Percentiles rank a stretch among this genome's conserved stretches.
These are phyloP conservation scores for Eubasilissa regina DNA, from an alignment of 1,140 invertebrate species.

Conservation along the genomic window DNA sequence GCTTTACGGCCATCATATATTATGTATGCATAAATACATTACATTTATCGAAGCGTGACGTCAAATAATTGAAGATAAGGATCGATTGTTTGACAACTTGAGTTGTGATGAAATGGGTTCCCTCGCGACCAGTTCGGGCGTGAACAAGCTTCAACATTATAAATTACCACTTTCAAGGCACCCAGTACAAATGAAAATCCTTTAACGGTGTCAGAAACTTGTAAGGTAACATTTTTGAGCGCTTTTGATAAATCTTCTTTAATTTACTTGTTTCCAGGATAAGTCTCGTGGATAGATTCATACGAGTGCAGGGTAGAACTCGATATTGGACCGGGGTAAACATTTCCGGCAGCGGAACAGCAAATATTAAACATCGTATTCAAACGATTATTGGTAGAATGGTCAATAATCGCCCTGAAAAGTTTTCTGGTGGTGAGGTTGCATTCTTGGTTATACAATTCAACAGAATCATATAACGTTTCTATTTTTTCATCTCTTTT, in stretches of 20 bases:
- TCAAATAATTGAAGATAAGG: constrained; percentile 12
- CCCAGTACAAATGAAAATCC: no score
- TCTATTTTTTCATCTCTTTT: no score
- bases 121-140: neutral
- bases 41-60: neutral
- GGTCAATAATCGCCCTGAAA: constrained; percentile 1
- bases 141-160: constrained; percentile 2
- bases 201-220: no score
- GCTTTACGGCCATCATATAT: no score
- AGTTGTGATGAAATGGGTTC: constrained; percentile 13
- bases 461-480: no score
- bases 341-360: neutral
- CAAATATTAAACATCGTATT: constrained; percentile 29
- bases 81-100: constrained; percentile 35
- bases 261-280: no score
- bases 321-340: constrained; percentile 22
- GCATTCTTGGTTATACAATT: neutral
- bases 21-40: neutral
- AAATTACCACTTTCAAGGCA: no score
- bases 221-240: no score
- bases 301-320: constrained; percentile 7
- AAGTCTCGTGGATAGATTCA: no score
- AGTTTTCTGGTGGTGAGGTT: neutral
- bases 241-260: no score
- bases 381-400: constrained; percentile 13